Base-by-base conservation (phyloP, 2,888 invertebrate genomes). In the Eubasilissa splendida region DNA sequence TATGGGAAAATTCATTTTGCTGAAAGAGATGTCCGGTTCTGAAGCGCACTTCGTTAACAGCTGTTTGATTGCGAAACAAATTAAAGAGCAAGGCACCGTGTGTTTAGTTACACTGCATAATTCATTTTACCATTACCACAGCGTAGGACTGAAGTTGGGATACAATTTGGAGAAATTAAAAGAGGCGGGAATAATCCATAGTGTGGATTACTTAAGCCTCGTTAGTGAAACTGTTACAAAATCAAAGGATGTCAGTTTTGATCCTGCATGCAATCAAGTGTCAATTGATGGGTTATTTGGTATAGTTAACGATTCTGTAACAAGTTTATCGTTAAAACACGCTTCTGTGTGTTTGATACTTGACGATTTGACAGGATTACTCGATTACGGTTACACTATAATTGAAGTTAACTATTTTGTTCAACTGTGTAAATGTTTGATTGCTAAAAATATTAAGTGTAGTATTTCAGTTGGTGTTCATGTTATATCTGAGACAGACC, bases 21-120 rank as follows among this genome's bases (percentile, higher is more conserved):
- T 95, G 53, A 93, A 93, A 86, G 96, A 96, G 88, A 91, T 93
- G 71, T 92, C 93, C 82, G 91, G 93, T 74, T 92, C 93, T 84
- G 95, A 96, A 87, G 93, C 94, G 79, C 93, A 93, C 86, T 96
- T 96, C 86, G 87, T 95, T 76, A 90, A 93, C 59, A 94, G 93
- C 86, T 92, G 94, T 85, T 88, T 95, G 12, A 87, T 95, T 73
- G 91, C 92, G 0, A 91, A 94, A 84, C 91, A 92, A 56, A 86
- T 93, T 74, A 92, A 92, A 84, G 91, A 92, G 82, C 91, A 92
- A 82, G 88, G 90, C 79, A 91, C 91, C 76, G 88, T 93, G 7
- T 89, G 95, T 84, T 88, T 95, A 71, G 88, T 95, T 73, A 91
- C 93, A 74, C 89, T 94, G 82, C 95, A 95, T 86, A 94, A 95